These are phyloP conservation scores for Diacarnus erythraeanus DNA, from an alignment of 37 sponge, comb jelly and placozoan species.

Conservation along the genomic window DNA sequence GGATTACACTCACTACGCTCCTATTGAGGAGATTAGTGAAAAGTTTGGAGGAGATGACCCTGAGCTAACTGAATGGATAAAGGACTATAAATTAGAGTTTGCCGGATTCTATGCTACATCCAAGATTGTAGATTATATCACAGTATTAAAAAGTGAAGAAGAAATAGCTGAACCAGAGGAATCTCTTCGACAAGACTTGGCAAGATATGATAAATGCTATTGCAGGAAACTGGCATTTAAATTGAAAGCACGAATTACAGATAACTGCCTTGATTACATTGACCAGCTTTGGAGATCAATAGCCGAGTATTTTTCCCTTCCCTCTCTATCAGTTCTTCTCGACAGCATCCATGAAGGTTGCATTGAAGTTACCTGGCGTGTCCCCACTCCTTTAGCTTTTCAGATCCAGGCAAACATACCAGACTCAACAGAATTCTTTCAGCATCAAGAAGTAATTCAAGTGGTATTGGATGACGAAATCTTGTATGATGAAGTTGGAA, in stretches of 20 bases:
- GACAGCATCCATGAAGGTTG: not conserved
- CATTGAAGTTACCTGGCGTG: constrained; percentile 1
- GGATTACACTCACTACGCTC: not conserved
- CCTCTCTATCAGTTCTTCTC: not conserved
- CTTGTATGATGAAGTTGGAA: not conserved
- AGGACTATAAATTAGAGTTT: not conserved
- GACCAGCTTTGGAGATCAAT: not conserved
- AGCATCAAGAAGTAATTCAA: not conserved
- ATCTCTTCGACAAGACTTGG: not conserved
- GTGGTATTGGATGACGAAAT: not conserved
- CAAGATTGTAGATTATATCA: not conserved
- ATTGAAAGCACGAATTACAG: not conserved
- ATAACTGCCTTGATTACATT: not conserved
- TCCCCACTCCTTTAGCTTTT: not conserved
- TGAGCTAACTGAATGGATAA: not conserved
- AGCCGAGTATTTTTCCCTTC: not conserved
- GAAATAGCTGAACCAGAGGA: not conserved
- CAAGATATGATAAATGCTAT: not conserved
- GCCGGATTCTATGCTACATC: not conserved
- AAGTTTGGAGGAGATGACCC: not conserved
- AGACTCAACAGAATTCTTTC: not conserved
- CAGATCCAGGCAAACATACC: not conserved
- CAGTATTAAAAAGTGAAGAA: not conserved
- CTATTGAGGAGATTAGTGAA: not conserved
- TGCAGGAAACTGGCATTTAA: not conserved